phyloP scores from a whole-genome alignment of 2,888 invertebrate genomes.

The Stenotaenia linearis region DNA sequence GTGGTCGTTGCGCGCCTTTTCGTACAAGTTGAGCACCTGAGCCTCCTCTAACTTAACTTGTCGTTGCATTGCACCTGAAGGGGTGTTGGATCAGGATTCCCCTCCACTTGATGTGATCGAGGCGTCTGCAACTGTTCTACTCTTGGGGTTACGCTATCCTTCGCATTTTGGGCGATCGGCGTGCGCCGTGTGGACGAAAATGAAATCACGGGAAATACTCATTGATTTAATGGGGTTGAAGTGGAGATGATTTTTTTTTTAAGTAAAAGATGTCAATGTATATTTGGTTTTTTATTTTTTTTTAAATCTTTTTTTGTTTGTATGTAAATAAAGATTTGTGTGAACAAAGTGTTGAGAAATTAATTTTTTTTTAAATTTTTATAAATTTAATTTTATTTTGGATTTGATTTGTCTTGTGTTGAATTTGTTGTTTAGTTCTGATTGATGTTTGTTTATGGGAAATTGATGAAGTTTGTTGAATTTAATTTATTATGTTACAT shows the following conservation, averaged over 20 bases:
- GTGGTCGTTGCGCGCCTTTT: conserved; percentile 77
- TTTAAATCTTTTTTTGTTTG: neutral
- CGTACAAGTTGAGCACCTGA: conserved; percentile 75
- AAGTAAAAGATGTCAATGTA: no score
- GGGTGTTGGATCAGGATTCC: conserved; percentile 10
- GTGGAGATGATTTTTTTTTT: neutral
- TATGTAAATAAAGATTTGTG: no score
- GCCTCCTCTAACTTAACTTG: conserved; percentile 76
- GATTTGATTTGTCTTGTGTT: neutral
- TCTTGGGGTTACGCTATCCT: neutral
- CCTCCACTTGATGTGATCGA: neutral
- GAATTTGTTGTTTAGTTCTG: neutral
- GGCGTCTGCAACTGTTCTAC: neutral
- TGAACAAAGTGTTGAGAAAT: no score
- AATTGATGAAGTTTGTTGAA: no score
- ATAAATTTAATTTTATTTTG: neutral
- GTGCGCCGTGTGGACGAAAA: neutral
- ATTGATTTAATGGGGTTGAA: neutral
- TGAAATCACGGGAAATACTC: neutral
- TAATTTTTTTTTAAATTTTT: no score
- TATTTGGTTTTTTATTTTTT: neutral
- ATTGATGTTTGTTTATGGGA: no score
- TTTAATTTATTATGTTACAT: no score
- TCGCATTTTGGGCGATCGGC: neutral
- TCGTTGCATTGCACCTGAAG: conserved; percentile 60